These are phyloP conservation scores for Sebastolobus altivelis DNA, from an alignment of 2,797 vertebrate species.

Conservation along the genomic window DNA sequence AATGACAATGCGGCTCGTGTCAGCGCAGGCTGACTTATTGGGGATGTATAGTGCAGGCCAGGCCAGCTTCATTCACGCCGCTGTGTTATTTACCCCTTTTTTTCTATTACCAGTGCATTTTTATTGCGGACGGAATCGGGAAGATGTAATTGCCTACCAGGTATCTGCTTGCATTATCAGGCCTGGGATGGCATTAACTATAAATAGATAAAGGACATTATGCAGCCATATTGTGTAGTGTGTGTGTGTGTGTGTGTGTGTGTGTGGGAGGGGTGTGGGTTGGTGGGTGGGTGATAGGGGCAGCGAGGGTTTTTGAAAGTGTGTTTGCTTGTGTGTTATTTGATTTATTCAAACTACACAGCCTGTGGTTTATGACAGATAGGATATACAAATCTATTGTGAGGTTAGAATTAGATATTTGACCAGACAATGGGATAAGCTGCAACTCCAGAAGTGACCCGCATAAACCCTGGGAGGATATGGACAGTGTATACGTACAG, in stretches of 20 bases:
- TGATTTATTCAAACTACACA: slow-evolving; percentile 80
- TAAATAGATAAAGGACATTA: slow-evolving; percentile 86
- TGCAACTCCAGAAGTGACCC: slow-evolving; percentile 79
- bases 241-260: slow-evolving; percentile 37
- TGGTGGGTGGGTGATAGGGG: slow-evolving; percentile 47
- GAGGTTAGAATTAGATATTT: slow-evolving; percentile 83
- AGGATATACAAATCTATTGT: slow-evolving; percentile 82
- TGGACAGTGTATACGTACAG: slow-evolving; percentile 24
- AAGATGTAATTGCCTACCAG: slow-evolving; percentile 84
- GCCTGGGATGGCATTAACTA: slow-evolving; percentile 80
- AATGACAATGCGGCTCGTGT: slow-evolving; percentile 80
- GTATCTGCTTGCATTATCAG: slow-evolving; percentile 84
- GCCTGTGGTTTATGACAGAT: slow-evolving; percentile 76
- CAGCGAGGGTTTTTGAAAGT: slow-evolving; percentile 63
- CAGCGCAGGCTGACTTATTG: slow-evolving; percentile 75
- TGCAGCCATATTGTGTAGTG: slow-evolving; percentile 77
- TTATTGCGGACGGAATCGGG: slow-evolving; percentile 74
- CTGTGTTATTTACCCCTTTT: slow-evolving; percentile 77
- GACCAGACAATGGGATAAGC: slow-evolving; percentile 82
- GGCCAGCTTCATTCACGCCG: slow-evolving; percentile 67
- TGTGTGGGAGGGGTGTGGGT: slow-evolving; percentile 38
- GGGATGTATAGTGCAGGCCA: slow-evolving; percentile 62
- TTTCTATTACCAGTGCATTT: slow-evolving; percentile 79
- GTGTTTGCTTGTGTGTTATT: slow-evolving; percentile 65
- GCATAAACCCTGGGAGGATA: slow-evolving; percentile 38